phyloP scores from a whole-genome alignment of 1,140 invertebrate genomes.

The Eurosta solidaginis region DNA sequence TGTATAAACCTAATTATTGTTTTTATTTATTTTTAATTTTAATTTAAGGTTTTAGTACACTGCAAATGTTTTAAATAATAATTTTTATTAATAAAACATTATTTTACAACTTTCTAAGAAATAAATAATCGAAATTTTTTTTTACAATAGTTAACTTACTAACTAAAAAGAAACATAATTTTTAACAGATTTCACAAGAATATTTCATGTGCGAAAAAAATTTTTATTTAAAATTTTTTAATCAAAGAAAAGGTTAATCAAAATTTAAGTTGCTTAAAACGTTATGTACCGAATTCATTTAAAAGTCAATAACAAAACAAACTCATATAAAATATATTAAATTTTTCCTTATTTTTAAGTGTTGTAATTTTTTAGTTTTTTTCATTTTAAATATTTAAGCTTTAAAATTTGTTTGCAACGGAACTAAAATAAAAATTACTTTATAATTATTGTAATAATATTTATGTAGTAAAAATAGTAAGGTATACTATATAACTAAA shows the following conservation, averaged over 20 bases:
- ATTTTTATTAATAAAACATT: slow-evolving; percentile 17
- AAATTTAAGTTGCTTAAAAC: neutral
- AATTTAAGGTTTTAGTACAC: slow-evolving; percentile 3
- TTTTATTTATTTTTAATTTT: slow-evolving; percentile 9
- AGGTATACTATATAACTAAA: slow-evolving; percentile 21
- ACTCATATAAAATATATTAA: neutral
- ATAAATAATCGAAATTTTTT: slow-evolving; percentile 14
- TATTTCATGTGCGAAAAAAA: neutral
- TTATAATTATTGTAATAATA: neutral
- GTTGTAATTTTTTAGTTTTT: neutral
- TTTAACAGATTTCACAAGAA: neutral
- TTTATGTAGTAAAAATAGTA: slow-evolving; percentile 15
- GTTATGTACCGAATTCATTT: neutral
- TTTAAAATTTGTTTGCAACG: neutral
- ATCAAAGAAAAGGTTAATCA: neutral
- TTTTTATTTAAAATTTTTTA: neutral
- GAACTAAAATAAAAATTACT: neutral
- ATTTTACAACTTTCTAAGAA: slow-evolving; percentile 24
- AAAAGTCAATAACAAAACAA: neutral
- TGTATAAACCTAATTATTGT: neutral
- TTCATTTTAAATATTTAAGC: too few species aligned
- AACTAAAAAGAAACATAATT: neutral
- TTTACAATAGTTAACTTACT: slow-evolving; percentile 13
- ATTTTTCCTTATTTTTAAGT: neutral
- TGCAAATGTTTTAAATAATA: slow-evolving; percentile 18